Evolutionary conservation across 2,113 vertebrate genomes (phyloP).

Genomic region (Romanogobio albipinnatus): DNA sequence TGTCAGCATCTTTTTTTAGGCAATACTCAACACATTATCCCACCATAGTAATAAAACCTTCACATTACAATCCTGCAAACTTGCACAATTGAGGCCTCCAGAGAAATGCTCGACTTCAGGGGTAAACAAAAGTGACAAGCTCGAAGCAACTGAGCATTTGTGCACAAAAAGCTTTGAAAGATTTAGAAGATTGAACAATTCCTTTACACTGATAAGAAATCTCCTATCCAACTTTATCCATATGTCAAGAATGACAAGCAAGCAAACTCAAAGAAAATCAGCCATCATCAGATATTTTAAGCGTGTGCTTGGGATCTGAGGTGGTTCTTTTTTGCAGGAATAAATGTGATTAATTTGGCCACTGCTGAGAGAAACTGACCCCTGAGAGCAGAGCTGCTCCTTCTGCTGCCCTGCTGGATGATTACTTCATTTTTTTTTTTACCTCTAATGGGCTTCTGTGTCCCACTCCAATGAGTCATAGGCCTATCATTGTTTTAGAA

Average conservation of each 20-base stretch:
- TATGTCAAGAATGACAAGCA: neutral
- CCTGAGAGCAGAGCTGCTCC: neutral
- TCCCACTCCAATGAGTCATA: conserved; percentile 3
- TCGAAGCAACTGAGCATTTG: neutral
- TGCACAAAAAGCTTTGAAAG: neutral
- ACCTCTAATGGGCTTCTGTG: conserved; percentile 26
- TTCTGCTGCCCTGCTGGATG: neutral
- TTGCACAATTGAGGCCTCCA: neutral
- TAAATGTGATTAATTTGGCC: neutral
- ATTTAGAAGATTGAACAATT: neutral
- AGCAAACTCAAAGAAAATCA: neutral
- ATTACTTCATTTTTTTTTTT: conserved; percentile 38
- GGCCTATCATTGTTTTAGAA: neutral
- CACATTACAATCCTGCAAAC: neutral
- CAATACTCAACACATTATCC: neutral
- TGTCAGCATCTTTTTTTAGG: conserved; percentile 27
- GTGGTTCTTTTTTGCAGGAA: neutral
- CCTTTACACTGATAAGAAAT: neutral
- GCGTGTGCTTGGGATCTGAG: neutral
- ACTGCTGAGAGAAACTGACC: neutral
- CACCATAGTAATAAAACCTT: conserved; percentile 5
- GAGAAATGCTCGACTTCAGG: neutral
- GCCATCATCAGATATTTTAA: neutral
- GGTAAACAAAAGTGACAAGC: neutral
- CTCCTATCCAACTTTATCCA: neutral